Conservation (phyloP, 2,113 vertebrate species). For the Tricholaema leucomelas region DNA sequence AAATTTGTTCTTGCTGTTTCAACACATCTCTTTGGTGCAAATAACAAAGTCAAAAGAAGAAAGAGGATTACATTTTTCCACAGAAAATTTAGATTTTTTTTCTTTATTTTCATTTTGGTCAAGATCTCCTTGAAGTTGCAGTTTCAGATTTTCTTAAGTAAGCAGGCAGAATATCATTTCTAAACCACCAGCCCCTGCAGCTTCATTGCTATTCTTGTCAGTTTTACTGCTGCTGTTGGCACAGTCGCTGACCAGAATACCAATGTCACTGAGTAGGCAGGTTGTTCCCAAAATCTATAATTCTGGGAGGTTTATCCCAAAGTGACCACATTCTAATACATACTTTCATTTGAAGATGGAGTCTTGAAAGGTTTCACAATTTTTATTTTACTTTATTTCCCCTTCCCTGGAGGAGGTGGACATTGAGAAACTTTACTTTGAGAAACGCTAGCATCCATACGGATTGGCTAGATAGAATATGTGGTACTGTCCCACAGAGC, state of each 20-base stretch:
- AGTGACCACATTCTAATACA: neutral
- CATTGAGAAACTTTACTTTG: neutral
- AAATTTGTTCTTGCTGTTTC: neutral
- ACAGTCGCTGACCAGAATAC: slow-evolving; percentile 13
- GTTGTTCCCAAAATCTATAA: neutral
- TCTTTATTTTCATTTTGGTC: neutral
- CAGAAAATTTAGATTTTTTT: neutral
- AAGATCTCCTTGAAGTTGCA: neutral
- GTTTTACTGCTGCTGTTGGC: neutral
- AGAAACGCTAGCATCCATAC: neutral
- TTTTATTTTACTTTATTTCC: neutral
- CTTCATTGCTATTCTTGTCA: slow-evolving; percentile 9
- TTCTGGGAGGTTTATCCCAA: neutral
- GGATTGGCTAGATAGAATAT: neutral
- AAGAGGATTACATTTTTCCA: neutral
- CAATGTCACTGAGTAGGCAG: neutral
- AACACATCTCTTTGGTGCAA: neutral
- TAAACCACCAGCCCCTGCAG: neutral
- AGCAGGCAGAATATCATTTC: neutral
- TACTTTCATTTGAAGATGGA: neutral
- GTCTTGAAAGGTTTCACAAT: neutral
- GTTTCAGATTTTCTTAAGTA: neutral
- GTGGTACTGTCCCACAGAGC: neutral
- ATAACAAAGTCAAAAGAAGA: neutral
- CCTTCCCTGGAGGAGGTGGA: neutral